Evolutionary conservation across 2,888 invertebrate genomes (phyloP).

Genomic region (Hermodice carunculata): DNA sequence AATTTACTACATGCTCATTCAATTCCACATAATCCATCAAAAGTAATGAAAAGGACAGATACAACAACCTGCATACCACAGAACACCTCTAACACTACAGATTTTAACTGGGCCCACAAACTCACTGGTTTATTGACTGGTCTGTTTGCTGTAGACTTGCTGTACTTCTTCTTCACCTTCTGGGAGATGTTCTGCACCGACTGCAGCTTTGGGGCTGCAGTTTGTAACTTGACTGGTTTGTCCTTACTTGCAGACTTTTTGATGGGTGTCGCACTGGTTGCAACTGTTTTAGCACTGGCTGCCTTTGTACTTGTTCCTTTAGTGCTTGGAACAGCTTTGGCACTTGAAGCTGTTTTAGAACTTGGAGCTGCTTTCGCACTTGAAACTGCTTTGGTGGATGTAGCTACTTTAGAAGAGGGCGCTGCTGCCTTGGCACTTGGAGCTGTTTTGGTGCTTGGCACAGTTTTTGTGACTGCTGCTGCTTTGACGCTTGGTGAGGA

Average conservation of each 20-base stretch:
- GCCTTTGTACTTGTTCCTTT: neutral
- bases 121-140: conserved; percentile 11
- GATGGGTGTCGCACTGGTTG: too few relatives aligned
- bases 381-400: conserved; percentile 1
- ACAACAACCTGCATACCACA: too few relatives aligned
- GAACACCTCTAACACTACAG: too few relatives aligned
- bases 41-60: too few relatives aligned
- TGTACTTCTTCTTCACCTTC: conserved; percentile 60
- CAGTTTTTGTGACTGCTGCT: too few relatives aligned
- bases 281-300: neutral
- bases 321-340: neutral
- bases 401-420: neutral
- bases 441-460: too few relatives aligned
- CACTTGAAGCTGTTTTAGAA: neutral
- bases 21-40: too few relatives aligned
- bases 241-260: too few relatives aligned
- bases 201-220: conserved; percentile 5
- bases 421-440: too few relatives aligned
- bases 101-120: too few relatives aligned
- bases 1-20: too few relatives aligned
- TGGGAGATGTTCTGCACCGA: conserved; percentile 43
- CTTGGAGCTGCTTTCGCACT: conserved; percentile 5
- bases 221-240: too few relatives aligned
- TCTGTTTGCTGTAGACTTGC: conserved; percentile 28
- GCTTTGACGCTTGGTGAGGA: neutral